Evolutionary conservation across 1,140 invertebrate genomes (phyloP).

Genomic region (Panagrolaimus sp.): DNA sequence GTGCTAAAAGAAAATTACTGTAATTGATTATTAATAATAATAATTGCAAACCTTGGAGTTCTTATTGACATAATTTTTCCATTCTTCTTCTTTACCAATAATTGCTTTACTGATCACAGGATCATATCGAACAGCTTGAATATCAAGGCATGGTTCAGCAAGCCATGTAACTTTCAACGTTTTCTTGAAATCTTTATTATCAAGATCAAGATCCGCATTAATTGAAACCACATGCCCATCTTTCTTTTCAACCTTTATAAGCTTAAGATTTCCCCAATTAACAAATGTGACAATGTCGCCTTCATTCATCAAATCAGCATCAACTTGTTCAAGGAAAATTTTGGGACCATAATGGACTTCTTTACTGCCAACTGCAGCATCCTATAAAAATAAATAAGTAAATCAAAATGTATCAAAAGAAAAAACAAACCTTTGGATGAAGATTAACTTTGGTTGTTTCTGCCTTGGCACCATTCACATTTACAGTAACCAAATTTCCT

Average conservation of each 20-base stretch:
- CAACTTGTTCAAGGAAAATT: conserved; percentile 79
- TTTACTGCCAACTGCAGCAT: conserved; percentile 78
- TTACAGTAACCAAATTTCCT: conserved; percentile 69
- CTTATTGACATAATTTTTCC: conserved; percentile 82
- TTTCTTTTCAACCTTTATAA: conserved; percentile 73
- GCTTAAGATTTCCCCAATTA: conserved; percentile 92
- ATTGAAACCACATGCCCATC: no score
- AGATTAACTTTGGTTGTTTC: conserved; percentile 66
- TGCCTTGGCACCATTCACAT: conserved; percentile 66
- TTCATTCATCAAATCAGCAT: conserved; percentile 77
- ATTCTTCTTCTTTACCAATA: conserved; percentile 91
- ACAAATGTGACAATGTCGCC: conserved; percentile 93
- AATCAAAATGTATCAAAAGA: no score
- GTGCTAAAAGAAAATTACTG: conserved; percentile 52
- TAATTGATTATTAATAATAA: not conserved
- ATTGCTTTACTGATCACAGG: conserved; percentile 89
- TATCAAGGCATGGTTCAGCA: conserved; percentile 68
- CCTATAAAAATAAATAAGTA: no score
- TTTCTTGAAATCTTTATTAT: conserved; percentile 64
- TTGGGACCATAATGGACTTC: conserved; percentile 70
- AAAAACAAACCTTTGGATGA: conserved; percentile 97
- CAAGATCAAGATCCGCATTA: conserved; percentile 68
- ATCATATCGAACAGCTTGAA: conserved; percentile 86
- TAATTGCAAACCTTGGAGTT: conserved; percentile 71
- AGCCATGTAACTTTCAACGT: conserved; percentile 95